Evolutionary conservation across 2,113 vertebrate genomes (phyloP), one percentile per base, ranked within the genome.

Genomic region (Indicator indicator): DNA sequence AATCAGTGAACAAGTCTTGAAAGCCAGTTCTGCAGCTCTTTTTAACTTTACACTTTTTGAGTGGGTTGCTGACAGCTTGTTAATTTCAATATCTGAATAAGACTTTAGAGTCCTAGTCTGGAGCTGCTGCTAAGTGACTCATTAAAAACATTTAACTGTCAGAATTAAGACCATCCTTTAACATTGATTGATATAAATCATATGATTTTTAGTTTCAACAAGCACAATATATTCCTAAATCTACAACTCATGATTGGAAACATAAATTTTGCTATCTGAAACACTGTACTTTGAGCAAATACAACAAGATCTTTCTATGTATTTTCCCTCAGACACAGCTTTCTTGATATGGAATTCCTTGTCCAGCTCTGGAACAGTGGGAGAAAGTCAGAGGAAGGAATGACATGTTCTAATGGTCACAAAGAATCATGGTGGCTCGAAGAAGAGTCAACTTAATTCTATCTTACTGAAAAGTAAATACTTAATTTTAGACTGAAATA

Each of bases 111-210:
- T 36, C 70, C 76, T 88, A 83, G 68, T 74, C 68, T 91, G 72
- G 67, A 94, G 32, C 56, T 80, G 38, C 46, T 91, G n/a, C 16
- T 74, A 67, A 68, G 19, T 76, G 80, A 88, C 70, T 92, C 73
- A 71, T 89, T 91, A 91, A 88, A 60, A 91, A 80, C 42, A 75
- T 68, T 77, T 83, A 71, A 63, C 44, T 94, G 60, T 67, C 60
- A 94, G 48, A 91, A 95, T 64, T 90, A 80, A 67, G 32, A 38
- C 42, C 83, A 14, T 48, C 87, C 30, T 91, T 91, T 91, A 73
- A 46, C 4, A 2, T 1, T 70, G 50, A 59, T 55, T 80, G 40
- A 87, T 92, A 73, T 15, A 89, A 83, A 76, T 42, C 32, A 73
- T 63, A 87, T 24, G 15, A 28, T 21, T 18, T 44, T 70, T 79